phyloP scores from a whole-genome alignment of 1,140 invertebrate genomes.

The Amyelois transitella region DNA sequence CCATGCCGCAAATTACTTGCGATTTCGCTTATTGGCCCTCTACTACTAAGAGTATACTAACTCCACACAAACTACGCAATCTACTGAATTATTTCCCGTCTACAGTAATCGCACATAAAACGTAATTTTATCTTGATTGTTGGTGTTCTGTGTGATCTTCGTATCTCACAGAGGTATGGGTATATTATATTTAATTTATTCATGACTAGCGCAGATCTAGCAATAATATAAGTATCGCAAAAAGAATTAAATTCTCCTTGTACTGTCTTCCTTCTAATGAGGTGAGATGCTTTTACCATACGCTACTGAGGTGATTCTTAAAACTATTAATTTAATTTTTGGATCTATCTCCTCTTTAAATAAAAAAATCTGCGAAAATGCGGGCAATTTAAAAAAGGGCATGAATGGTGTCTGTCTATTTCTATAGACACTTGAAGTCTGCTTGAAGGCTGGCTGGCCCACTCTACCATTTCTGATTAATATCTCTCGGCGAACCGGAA shows the following conservation, averaged over 20 bases:
- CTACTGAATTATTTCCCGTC: not conserved
- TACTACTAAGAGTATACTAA: not conserved
- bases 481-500: constrained; percentile 6
- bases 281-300: too few species aligned
- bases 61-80: not conserved
- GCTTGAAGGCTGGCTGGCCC: not conserved
- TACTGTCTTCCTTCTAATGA: too few species aligned
- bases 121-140: not conserved
- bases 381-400: not conserved
- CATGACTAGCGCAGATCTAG: too few species aligned
- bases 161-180: not conserved
- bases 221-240: too few species aligned
- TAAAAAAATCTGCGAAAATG: too few species aligned
- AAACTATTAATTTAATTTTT: too few species aligned
- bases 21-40: not conserved
- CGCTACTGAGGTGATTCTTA: too few species aligned
- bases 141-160: not conserved
- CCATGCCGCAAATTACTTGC: constrained; percentile 34
- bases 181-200: too few species aligned
- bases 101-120: not conserved
- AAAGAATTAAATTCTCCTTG: too few species aligned
- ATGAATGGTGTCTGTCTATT: not conserved
- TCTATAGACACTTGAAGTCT: not conserved
- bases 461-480: constrained; percentile 4
- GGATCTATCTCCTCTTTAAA: not conserved